Conservation (phyloP, 1,140 invertebrate species). For the Pseudoatta argentina region DNA sequence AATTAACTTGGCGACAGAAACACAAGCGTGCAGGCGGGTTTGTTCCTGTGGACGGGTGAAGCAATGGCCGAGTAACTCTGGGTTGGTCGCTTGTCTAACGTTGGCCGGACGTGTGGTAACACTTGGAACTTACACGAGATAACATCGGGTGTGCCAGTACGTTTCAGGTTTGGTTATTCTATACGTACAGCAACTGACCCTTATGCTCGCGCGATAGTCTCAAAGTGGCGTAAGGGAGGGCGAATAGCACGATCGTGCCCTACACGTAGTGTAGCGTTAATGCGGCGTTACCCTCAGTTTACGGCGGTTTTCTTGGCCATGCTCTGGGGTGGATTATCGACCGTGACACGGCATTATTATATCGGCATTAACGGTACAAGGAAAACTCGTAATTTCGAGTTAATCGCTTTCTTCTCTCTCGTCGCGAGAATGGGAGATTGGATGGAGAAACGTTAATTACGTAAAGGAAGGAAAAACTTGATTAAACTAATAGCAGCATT, state of each 20-base stretch:
- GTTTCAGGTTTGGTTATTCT: slow-evolving; percentile 36
- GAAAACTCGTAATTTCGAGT: slow-evolving; percentile 35
- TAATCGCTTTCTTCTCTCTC: slow-evolving; percentile 50
- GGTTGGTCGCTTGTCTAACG: slow-evolving; percentile 33
- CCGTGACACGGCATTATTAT: slow-evolving; percentile 54
- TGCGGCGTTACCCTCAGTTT: slow-evolving; percentile 62
- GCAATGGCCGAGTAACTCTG: slow-evolving; percentile 43
- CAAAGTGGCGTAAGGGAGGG: background rate
- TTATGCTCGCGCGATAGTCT: slow-evolving; percentile 20
- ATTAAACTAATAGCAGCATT: slow-evolving; percentile 26
- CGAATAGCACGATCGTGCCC: background rate
- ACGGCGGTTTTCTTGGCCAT: slow-evolving; percentile 36
- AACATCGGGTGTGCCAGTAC: slow-evolving; percentile 21
- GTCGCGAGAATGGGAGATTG: background rate
- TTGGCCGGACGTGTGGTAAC: slow-evolving; percentile 40
- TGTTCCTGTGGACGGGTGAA: slow-evolving; percentile 38
- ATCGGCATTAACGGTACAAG: background rate
- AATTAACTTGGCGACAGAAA: slow-evolving; percentile 49
- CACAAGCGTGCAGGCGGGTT: background rate
- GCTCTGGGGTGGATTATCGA: slow-evolving; percentile 35
- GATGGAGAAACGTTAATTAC: slow-evolving; percentile 37
- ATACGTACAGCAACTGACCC: slow-evolving; percentile 21
- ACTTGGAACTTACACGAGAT: slow-evolving; percentile 47
- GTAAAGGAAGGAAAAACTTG: background rate
- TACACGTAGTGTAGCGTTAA: slow-evolving; percentile 61